Evolutionary conservation across 2,113 vertebrate species (phyloP).

Genomic region (Trichechus manatus): DNA sequence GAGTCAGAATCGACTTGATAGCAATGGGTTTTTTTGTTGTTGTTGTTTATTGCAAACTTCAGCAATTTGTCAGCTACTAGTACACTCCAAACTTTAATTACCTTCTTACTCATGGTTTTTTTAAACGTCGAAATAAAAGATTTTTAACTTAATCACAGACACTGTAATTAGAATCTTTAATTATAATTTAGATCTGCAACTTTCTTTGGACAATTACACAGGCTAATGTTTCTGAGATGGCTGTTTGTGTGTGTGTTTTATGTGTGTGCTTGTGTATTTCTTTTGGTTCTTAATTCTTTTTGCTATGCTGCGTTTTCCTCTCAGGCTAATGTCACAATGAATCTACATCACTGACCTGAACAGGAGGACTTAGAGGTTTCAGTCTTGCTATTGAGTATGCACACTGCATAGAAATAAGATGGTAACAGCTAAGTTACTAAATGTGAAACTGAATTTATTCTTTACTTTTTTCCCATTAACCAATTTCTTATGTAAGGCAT

Average conservation of each 20-base stretch:
- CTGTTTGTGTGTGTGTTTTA: background rate
- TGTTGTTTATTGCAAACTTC: background rate
- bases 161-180: constrained; percentile 74
- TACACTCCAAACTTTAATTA: constrained; percentile 57
- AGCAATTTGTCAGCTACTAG: constrained; percentile 18
- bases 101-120: constrained; percentile 68
- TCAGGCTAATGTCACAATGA: constrained; percentile 85
- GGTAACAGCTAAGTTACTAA: constrained; percentile 45
- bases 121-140: constrained; percentile 67
- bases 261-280: background rate
- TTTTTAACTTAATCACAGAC: constrained; percentile 59
- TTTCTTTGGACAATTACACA: constrained; percentile 69
- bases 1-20: background rate
- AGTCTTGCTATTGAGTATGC: constrained; percentile 49
- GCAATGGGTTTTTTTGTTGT: background rate
- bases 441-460: constrained; percentile 73
- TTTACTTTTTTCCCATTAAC: constrained; percentile 30
- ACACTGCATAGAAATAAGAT: constrained; percentile 63
- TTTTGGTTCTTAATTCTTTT: constrained; percentile 78
- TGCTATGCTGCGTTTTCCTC: constrained; percentile 82
- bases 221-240: constrained; percentile 62
- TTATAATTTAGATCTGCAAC: constrained; percentile 61
- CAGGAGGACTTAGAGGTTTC: constrained; percentile 70
- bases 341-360: constrained; percentile 81
- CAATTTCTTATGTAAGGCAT: background rate